These are phyloP conservation scores for Trilocha varians DNA, from an alignment of 2,888 invertebrate species.

Conservation along the genomic window DNA sequence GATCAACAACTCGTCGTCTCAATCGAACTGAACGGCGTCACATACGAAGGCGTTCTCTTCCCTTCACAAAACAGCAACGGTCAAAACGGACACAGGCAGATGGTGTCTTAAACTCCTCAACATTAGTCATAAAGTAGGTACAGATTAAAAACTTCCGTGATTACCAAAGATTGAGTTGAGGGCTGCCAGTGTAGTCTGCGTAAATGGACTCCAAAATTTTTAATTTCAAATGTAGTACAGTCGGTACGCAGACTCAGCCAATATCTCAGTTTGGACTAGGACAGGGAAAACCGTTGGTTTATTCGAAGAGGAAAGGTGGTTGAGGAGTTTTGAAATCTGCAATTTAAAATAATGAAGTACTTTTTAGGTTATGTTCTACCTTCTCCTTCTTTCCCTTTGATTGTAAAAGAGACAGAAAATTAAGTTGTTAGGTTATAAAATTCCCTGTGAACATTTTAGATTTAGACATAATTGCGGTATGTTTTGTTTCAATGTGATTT, in stretches of 20 bases:
- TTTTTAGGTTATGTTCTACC: conserved; percentile 12
- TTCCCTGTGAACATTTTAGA: not conserved
- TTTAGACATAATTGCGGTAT: not conserved
- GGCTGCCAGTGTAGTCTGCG: not conserved
- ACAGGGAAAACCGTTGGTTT: no score
- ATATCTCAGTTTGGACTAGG: no score
- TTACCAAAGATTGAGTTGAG: not conserved
- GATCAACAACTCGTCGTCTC: conserved; percentile 94
- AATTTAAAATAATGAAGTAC: no score
- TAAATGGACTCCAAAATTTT: not conserved
- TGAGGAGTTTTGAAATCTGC: no score
- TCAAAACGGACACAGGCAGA: conserved; percentile 58
- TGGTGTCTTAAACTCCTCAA: conserved; percentile 48
- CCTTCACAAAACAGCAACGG: conserved; percentile 54
- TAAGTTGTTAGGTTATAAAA: not conserved
- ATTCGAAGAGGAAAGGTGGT: no score
- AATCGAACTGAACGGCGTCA: conserved; percentile 96
- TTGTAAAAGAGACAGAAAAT: conserved; percentile 18
- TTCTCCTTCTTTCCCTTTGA: conserved; percentile 16
- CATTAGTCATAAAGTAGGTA: not conserved
- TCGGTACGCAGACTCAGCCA: no score
- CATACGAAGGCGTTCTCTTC: conserved; percentile 95
- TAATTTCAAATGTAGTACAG: not conserved
- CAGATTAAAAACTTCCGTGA: not conserved
- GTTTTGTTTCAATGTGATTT: conserved; percentile 17